Evolutionary conservation across 2,888 invertebrate species (phyloP).

Genomic region (Elmis aenea): DNA sequence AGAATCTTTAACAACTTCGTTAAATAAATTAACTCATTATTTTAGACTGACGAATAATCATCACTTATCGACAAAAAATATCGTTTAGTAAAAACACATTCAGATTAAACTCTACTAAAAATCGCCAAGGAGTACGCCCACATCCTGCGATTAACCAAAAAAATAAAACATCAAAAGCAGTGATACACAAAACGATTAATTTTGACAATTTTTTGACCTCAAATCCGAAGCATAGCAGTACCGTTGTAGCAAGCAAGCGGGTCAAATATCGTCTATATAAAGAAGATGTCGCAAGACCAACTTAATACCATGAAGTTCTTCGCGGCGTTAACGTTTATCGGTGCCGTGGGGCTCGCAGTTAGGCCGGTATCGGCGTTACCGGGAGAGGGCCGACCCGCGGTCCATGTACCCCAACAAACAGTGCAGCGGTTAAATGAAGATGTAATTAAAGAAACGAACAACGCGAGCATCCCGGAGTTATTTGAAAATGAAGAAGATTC

Average conservation of each 20-base stretch:
- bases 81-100: too few species aligned
- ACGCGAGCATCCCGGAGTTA: too few species aligned
- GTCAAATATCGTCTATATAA: slow-evolving; percentile 17
- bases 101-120: too few species aligned
- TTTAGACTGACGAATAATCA: too few species aligned
- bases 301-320: slow-evolving; percentile 6
- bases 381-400: not conserved
- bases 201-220: slow-evolving; percentile 6
- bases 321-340: slow-evolving; percentile 2
- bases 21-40: too few species aligned
- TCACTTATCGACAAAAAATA: too few species aligned
- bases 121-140: too few species aligned
- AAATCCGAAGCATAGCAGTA: slow-evolving; percentile 7
- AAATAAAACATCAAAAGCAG: slow-evolving; percentile 2
- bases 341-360: slow-evolving; percentile 2
- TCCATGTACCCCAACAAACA: slow-evolving; percentile 4
- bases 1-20: too few species aligned
- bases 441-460: slow-evolving; percentile 9
- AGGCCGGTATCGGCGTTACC: slow-evolving; percentile 5
- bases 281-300: slow-evolving; percentile 1
- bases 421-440: not conserved
- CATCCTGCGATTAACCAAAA: too few species aligned
- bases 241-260: slow-evolving; percentile 18
- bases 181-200: slow-evolving; percentile 1
- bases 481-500: too few species aligned